These are phyloP conservation scores for Ecliptopera silaceata DNA, from an alignment of 2,888 invertebrate genomes.

Conservation along the genomic window DNA sequence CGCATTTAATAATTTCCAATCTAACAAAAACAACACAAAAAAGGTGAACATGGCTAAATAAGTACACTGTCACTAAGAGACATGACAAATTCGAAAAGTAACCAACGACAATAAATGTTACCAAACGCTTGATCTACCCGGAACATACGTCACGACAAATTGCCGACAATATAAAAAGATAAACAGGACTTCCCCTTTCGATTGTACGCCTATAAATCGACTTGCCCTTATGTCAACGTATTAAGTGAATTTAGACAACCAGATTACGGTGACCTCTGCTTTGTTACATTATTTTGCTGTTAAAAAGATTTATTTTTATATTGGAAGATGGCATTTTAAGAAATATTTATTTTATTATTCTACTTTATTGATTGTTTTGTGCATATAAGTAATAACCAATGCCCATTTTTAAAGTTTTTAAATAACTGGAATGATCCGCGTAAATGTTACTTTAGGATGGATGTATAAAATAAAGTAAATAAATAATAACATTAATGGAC, in stretches of 20 bases:
- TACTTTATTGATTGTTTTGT: no score
- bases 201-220: constrained; percentile 77
- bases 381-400: no score
- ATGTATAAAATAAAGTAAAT: no score
- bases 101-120: constrained; percentile 33
- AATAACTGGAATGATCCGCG: no score
- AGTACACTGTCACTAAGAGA: background rate
- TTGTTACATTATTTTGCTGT: constrained; percentile 2
- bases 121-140: constrained; percentile 47
- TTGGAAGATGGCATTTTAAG: no score
- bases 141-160: constrained; percentile 58
- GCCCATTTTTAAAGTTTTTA: no score
- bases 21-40: background rate
- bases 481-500: no score
- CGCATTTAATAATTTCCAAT: background rate
- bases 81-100: background rate
- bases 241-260: constrained; percentile 63
- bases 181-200: constrained; percentile 73
- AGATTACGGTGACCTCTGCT: constrained; percentile 41
- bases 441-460: no score
- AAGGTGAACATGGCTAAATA: background rate
- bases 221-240: constrained; percentile 77
- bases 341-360: no score
- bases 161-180: constrained; percentile 71
- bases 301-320: background rate